Base-by-base conservation (phyloP, 92 coral and sea anemone species). In the Epizoanthus rinbou region DNA sequence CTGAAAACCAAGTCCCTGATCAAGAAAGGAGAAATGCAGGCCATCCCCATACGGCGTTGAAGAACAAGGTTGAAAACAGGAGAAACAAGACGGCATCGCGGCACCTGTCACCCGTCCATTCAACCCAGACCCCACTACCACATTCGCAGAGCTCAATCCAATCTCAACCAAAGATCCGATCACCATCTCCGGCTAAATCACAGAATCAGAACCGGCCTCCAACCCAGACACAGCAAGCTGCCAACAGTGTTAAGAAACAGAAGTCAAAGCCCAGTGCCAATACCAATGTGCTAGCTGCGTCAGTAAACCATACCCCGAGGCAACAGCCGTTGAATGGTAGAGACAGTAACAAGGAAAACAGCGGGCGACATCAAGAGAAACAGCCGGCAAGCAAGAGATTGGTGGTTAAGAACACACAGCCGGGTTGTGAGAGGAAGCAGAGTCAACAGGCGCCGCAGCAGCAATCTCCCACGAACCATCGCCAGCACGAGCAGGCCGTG, bases 301-400 rank as follows among this genome's bases (percentile, higher is more conserved):
- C 82, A 23, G 41, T 62, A 19, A 62, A 78, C 82, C 37, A 37
- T 10, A 6, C 41, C 37, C 21, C 57, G 3, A 78, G 23, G 70
- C 66, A 78, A 18, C 82, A n/a, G 70, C 19, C 71, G 22, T 14
- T 33, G 39, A 60, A 59, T 33, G 35, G 19, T 37, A 22, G 70
- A 5, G 82, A 78, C 45, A 78, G 82, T 57, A 78, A 62, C 31
- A 78, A 60, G 21, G 82, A 78, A 25, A 78, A 78, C 47, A 57
- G 71, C 41, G 82, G 82, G 15, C 82, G 64, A 22, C 70, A 69
- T 10, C n/a, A 39, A 43, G 82, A 78, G 70, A 57, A 78, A 17
- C 70, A 62, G 23, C 19, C 39, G 19, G 71, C 37, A 6, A 24
- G 82, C 56, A 62, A 21, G 69, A 43, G 41, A 14, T 37, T 43